phyloP scores from a whole-genome alignment of 2,888 invertebrate species.

The Nomada goodeniana region DNA sequence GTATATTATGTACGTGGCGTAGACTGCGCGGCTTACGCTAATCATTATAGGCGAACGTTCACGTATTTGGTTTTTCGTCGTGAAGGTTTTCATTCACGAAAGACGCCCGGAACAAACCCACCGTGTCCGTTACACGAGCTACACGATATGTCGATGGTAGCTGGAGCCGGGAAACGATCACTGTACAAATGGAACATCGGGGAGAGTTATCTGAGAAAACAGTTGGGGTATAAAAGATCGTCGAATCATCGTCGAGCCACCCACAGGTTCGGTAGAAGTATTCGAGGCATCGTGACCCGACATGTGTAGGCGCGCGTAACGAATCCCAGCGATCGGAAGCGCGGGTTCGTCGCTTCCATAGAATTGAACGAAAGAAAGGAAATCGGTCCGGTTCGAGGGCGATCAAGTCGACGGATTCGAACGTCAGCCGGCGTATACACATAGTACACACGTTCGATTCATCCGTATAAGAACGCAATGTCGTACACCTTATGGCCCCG shows the following conservation, averaged over 20 bases:
- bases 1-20: neutral
- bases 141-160: neutral
- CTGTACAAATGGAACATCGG: conserved; percentile 1
- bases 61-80: neutral
- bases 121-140: neutral
- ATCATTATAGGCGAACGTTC: conserved; percentile 4
- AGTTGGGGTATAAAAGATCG: conserved; percentile 44
- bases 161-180: neutral
- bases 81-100: neutral
- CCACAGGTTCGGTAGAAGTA: conserved; percentile 51
- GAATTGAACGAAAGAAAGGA: conserved; percentile 47
- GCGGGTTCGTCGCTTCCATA: conserved; percentile 21
- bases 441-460: conserved; percentile 33
- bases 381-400: conserved; percentile 62
- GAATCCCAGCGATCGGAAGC: conserved; percentile 60
- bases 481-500: conserved; percentile 58
- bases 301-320: conserved; percentile 60
- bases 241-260: conserved; percentile 70
- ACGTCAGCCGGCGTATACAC: conserved; percentile 62
- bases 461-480: conserved; percentile 40
- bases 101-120: neutral
- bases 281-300: conserved; percentile 44
- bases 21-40: conserved; percentile 14
- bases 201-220: conserved; percentile 45
- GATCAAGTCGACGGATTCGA: conserved; percentile 46